Conservation (phyloP, 1,140 invertebrate genomes). For the Zaprionus camerounensis region DNA sequence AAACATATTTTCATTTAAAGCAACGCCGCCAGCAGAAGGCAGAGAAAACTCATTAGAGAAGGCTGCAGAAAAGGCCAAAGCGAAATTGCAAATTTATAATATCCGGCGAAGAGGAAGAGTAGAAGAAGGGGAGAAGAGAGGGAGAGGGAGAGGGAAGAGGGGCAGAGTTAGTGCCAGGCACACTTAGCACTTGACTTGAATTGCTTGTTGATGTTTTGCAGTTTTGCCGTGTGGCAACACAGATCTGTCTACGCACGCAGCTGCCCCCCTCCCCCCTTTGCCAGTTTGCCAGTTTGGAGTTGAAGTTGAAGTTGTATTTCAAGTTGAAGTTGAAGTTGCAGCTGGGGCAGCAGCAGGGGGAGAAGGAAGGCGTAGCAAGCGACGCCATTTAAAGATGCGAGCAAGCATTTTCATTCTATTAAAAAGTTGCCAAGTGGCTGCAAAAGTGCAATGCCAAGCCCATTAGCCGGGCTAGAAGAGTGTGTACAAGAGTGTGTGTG, state of each 20-base stretch:
- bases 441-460: conserved; percentile 70
- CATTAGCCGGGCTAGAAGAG: conserved; percentile 39
- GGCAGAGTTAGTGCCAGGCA: background rate
- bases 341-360: conserved; percentile 2
- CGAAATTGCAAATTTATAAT: conserved; percentile 82
- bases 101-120: conserved; percentile 50
- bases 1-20: conserved; percentile 78
- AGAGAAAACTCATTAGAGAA: conserved; percentile 75
- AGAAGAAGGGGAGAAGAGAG: background rate
- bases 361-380: background rate
- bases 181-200: conserved; percentile 62
- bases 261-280: conserved; percentile 8
- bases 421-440: conserved; percentile 75
- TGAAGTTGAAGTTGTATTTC: conserved; percentile 17
- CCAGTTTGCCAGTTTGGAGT: conserved; percentile 13
- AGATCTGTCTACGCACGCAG: conserved; percentile 53
- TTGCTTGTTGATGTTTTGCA: conserved; percentile 67
- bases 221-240: conserved; percentile 54
- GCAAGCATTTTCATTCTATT: conserved; percentile 77
- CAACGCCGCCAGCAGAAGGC: conserved; percentile 38
- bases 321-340: conserved; percentile 48
- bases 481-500: conserved; percentile 9
- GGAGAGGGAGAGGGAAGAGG: background rate
- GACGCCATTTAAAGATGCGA: conserved; percentile 46
- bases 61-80: conserved; percentile 51